A percentile compares a stretch with the other conserved stretches of the same genome.
Evolutionary conservation across 53 echinoderm and acorn worm genomes (phyloP).

Genomic region (Actinopyga echinites): DNA sequence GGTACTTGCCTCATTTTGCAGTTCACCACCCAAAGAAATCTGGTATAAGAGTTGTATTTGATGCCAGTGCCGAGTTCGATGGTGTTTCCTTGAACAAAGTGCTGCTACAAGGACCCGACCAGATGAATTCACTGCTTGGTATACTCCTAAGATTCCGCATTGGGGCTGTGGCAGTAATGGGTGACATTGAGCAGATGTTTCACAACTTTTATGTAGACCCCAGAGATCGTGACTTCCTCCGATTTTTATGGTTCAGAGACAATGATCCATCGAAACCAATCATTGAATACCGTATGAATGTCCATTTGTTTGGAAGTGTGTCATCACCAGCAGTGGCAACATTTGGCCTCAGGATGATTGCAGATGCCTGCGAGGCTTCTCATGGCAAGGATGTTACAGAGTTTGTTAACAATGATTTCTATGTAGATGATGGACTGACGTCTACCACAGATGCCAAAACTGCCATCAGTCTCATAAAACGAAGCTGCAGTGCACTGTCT

Average conservation of each 20-base stretch:
- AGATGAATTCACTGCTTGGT: conserved; percentile 52
- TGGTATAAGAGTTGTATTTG: conserved; percentile 54
- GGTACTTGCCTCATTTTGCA: conserved; percentile 61
- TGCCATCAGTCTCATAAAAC: conserved; percentile 50
- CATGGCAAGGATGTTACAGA: conserved; percentile 48
- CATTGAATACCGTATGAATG: conserved; percentile 46
- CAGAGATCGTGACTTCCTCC: conserved; percentile 50
- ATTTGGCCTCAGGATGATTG: conserved; percentile 54
- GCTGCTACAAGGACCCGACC: conserved; percentile 66
- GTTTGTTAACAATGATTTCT: conserved; percentile 58
- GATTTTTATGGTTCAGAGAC: conserved; percentile 59
- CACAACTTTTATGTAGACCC: conserved; percentile 52
- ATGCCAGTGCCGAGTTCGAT: conserved; percentile 47
- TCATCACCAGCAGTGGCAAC: conserved; percentile 61
- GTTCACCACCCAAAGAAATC: conserved; percentile 53
- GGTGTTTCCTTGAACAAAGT: conserved; percentile 49
- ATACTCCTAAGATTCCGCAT: conserved; percentile 52
- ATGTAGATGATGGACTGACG: conserved; percentile 64
- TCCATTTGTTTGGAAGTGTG: conserved; percentile 43
- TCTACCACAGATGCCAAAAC: conserved; percentile 21
- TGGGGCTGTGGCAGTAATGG: conserved; percentile 58
- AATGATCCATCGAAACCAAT: conserved; percentile 45
- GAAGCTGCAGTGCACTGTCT: conserved; percentile 45
- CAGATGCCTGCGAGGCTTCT: conserved; percentile 12
- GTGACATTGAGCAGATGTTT: conserved; percentile 71